Percentiles rank a stretch among this genome's conserved stretches.
These are phyloP conservation scores for Aptenodytes forsteri DNA, from an alignment of 2,113 vertebrate genomes.

Conservation along the genomic window DNA sequence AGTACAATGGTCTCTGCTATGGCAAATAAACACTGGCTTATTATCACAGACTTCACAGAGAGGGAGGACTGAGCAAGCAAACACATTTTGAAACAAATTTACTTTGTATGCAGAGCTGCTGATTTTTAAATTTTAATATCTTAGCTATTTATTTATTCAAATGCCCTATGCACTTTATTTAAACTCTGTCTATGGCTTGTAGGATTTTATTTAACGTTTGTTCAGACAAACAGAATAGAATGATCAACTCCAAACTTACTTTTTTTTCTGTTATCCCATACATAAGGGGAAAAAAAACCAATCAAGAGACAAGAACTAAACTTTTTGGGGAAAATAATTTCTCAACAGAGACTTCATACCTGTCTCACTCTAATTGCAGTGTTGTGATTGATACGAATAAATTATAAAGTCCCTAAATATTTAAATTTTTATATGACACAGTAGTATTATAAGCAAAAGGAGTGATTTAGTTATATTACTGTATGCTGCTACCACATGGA, in stretches of 20 bases:
- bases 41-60: neutral
- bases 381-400: neutral
- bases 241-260: neutral
- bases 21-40: accelerated
- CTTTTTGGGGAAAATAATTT: neutral
- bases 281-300: accelerated
- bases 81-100: neutral
- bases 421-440: neutral
- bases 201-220: neutral
- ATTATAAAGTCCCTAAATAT: neutral
- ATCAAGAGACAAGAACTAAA: neutral
- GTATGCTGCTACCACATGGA: neutral
- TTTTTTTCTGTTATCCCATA: neutral
- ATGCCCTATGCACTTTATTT: neutral
- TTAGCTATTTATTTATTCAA: neutral
- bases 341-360: neutral
- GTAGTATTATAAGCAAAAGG: neutral
- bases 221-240: neutral
- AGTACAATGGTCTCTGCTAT: neutral
- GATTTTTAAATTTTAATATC: neutral
- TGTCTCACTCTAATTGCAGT: neutral
- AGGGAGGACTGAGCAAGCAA: neutral
- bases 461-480: neutral
- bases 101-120: neutral
- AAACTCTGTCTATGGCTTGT: neutral